A percentile compares a stretch with the other conserved stretches of the same genome.
Conservation (phyloP, 2,888 invertebrate species). For the Euzetes globulus region DNA sequence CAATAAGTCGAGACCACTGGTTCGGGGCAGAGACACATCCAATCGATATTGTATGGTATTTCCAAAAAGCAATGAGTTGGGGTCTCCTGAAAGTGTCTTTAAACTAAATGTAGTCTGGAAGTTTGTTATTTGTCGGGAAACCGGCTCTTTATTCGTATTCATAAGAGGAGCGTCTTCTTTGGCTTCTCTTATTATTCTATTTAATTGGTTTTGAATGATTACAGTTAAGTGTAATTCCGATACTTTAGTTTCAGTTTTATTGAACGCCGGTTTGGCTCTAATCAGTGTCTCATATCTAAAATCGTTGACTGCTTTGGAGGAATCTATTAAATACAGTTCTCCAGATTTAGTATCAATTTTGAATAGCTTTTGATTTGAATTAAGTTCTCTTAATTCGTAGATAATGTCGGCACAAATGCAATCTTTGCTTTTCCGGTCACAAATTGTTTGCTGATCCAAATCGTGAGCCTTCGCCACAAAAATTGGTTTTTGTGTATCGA, state of each 20-base stretch:
- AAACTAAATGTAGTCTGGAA: conserved; percentile 24
- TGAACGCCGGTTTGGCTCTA: conserved; percentile 35
- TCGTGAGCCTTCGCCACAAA: conserved; percentile 38
- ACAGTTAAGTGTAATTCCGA: conserved; percentile 5
- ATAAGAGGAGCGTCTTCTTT: background rate
- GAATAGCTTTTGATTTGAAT: conserved; percentile 34
- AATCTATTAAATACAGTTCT: conserved; percentile 38
- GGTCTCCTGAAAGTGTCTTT: conserved; percentile 21
- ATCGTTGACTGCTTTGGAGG: conserved; percentile 28
- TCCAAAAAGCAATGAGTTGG: conserved; percentile 33
- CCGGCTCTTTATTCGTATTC: conserved; percentile 13
- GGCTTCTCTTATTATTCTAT: conserved; percentile 22
- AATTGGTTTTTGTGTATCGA: conserved; percentile 30
- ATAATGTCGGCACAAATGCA: conserved; percentile 38
- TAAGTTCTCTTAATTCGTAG: conserved; percentile 33
- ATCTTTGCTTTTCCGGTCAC: conserved; percentile 30
- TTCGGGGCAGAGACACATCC: conserved; percentile 39
- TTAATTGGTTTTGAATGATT: conserved; percentile 19
- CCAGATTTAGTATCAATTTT: conserved; percentile 39
- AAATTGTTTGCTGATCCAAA: conserved; percentile 35
- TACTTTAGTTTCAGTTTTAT: conserved; percentile 15
- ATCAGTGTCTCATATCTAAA: conserved; percentile 34
- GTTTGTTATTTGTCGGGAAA: conserved; percentile 12
- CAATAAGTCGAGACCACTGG: conserved; percentile 39
- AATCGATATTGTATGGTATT: conserved; percentile 36